Evolutionary conservation across 1,140 invertebrate genomes (phyloP).

Genomic region (Drosophila kanapiae): DNA sequence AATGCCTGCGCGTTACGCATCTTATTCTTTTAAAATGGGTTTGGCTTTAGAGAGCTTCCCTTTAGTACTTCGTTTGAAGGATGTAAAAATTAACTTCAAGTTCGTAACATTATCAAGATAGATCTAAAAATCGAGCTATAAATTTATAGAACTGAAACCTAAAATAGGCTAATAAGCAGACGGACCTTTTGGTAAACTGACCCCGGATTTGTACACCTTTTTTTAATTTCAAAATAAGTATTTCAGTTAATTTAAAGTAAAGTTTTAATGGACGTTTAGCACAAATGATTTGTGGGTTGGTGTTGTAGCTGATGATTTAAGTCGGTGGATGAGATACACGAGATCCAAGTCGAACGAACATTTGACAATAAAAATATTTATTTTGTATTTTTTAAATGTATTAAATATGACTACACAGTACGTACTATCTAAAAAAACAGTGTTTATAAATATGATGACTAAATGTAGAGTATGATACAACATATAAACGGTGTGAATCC

Average conservation of each 20-base stretch:
- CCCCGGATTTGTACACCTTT: background rate
- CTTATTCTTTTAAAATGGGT: background rate
- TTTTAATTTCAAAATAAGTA: background rate
- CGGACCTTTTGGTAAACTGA: background rate
- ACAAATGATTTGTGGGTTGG: constrained; percentile 21
- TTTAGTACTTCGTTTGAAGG: background rate
- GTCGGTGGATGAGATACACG: constrained; percentile 13
- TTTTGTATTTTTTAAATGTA: constrained; percentile 26
- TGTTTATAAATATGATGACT: constrained; percentile 51
- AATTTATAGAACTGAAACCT: too few relatives aligned
- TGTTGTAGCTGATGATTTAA: constrained; percentile 11
- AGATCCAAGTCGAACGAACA: constrained; percentile 18
- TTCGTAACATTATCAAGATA: background rate
- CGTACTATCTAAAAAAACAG: constrained; percentile 42
- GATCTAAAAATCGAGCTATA: background rate
- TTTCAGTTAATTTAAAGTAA: background rate
- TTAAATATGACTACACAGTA: constrained; percentile 44
- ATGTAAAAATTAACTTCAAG: too few relatives aligned
- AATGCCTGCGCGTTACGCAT: background rate
- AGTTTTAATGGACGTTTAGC: constrained; percentile 4
- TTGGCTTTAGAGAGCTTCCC: background rate
- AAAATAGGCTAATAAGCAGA: background rate
- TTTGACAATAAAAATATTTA: constrained; percentile 49
- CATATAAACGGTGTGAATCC: constrained; percentile 44
- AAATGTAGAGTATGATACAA: constrained; percentile 51